Conservation (phyloP, 53 echinoderm and acorn worm species). For the Glandiceps talaboti region DNA sequence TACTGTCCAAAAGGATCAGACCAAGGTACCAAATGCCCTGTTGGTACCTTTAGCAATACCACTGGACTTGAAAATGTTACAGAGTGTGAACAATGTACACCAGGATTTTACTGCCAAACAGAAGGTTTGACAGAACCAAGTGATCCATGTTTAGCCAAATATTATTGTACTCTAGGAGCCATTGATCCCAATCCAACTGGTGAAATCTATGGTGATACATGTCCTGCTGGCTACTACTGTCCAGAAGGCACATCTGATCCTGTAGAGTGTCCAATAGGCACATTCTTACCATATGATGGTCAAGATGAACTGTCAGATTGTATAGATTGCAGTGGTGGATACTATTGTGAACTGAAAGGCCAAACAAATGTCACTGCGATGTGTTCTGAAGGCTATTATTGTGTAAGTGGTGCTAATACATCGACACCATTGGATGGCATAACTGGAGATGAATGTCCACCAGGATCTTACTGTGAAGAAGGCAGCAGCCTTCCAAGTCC, state of each 20-base stretch:
- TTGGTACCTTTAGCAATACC: conserved; percentile 81
- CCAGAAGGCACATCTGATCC: conserved; percentile 63
- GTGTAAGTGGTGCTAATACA: conserved; percentile 59
- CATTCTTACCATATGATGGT: conserved; percentile 56
- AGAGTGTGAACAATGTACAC: conserved; percentile 76
- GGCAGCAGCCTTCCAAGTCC: conserved; percentile 68
- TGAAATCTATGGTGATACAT: conserved; percentile 81
- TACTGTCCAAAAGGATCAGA: conserved; percentile 92
- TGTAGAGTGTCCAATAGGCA: conserved; percentile 58
- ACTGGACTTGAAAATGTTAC: conserved; percentile 88
- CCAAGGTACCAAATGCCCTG: conserved; percentile 87
- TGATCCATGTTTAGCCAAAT: conserved; percentile 54
- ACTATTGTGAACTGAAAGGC: conserved; percentile 63
- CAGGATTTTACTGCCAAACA: conserved; percentile 71
- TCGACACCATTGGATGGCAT: conserved; percentile 66
- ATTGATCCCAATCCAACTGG: conserved; percentile 65
- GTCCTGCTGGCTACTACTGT: conserved; percentile 79
- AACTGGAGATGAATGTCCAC: conserved; percentile 78
- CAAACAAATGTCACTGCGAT: conserved; percentile 82
- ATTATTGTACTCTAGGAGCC: conserved; percentile 83
- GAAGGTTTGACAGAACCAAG: conserved; percentile 77
- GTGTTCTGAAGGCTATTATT: conserved; percentile 86
- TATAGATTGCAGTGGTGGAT: conserved; percentile 68
- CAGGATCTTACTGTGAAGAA: conserved; percentile 63
- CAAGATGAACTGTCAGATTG: conserved; percentile 49